Percentiles rank a stretch among this genome's conserved stretches.
phyloP scores from a whole-genome alignment of 2,888 invertebrate species.

The Teleogryllus oceanicus region DNA sequence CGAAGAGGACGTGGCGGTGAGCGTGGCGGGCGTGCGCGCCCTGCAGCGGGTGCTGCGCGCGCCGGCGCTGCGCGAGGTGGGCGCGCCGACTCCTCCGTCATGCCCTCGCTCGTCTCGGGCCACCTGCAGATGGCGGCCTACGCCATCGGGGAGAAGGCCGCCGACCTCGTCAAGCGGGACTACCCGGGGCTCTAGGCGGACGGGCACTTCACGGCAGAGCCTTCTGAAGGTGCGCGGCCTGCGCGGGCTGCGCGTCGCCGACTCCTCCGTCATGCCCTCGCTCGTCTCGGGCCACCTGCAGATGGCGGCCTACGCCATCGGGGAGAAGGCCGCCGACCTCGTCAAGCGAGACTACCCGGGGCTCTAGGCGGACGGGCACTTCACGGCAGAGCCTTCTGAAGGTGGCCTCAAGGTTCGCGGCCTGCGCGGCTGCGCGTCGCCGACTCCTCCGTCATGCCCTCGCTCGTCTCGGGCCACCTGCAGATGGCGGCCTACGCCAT shows the following conservation, averaged over 20 bases:
- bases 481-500: slow-evolving; percentile 46
- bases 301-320: too few relatives aligned
- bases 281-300: slow-evolving; percentile 38
- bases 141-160: slow-evolving; percentile 45
- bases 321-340: too few relatives aligned
- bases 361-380: too few relatives aligned
- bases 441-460: slow-evolving; percentile 45
- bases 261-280: slow-evolving; percentile 45
- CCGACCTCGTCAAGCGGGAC: too few relatives aligned
- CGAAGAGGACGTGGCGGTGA: too few relatives aligned
- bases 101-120: slow-evolving; percentile 35
- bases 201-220: too few relatives aligned
- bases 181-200: too few relatives aligned
- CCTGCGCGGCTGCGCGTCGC: slow-evolving; percentile 28
- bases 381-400: too few relatives aligned
- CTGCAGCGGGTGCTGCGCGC: background rate
- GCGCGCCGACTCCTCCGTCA: slow-evolving; percentile 29
- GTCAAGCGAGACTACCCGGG: too few relatives aligned
- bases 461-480: slow-evolving; percentile 44
- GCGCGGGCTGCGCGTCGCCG: too few relatives aligned
- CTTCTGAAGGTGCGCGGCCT: too few relatives aligned
- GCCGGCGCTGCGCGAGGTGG: slow-evolving; percentile 25
- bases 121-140: slow-evolving; percentile 45
- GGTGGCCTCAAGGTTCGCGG: slow-evolving; percentile 34
- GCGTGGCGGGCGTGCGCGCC: too few relatives aligned